Evolutionary conservation across 2,797 vertebrate species (phyloP).

Genomic region (Tapirus indicus): DNA sequence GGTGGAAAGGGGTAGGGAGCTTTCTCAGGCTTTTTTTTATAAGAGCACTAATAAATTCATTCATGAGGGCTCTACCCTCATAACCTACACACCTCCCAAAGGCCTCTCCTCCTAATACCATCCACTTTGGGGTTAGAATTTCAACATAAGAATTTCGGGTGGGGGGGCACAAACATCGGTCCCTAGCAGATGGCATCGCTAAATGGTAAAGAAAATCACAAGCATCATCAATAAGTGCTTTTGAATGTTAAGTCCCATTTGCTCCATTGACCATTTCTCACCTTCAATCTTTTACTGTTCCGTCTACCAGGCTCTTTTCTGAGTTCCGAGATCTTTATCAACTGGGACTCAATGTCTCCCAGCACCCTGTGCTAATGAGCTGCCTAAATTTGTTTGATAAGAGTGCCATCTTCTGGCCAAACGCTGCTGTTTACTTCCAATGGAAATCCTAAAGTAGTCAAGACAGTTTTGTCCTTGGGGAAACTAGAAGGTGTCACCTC

Average conservation of each 20-base stretch:
- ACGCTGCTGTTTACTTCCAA: background rate
- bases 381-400: constrained; percentile 70
- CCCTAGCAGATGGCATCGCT: background rate
- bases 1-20: background rate
- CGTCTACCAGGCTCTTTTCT: background rate
- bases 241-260: constrained; percentile 7
- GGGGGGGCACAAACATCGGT: background rate
- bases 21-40: background rate
- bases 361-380: background rate
- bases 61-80: background rate
- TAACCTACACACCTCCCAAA: background rate
- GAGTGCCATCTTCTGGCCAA: constrained; percentile 78
- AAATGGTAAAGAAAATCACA: constrained; percentile 11
- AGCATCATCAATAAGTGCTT: background rate
- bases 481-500: background rate
- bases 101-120: background rate
- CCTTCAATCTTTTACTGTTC: background rate
- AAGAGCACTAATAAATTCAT: background rate
- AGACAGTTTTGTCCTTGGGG: background rate
- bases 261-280: background rate
- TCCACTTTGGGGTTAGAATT: background rate
- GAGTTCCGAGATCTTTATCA: background rate
- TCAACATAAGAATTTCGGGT: background rate
- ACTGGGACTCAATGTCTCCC: background rate
- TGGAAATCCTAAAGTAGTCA: background rate